Evolutionary conservation across 2,888 invertebrate species (phyloP).

Genomic region (Helicoverpa assulta): DNA sequence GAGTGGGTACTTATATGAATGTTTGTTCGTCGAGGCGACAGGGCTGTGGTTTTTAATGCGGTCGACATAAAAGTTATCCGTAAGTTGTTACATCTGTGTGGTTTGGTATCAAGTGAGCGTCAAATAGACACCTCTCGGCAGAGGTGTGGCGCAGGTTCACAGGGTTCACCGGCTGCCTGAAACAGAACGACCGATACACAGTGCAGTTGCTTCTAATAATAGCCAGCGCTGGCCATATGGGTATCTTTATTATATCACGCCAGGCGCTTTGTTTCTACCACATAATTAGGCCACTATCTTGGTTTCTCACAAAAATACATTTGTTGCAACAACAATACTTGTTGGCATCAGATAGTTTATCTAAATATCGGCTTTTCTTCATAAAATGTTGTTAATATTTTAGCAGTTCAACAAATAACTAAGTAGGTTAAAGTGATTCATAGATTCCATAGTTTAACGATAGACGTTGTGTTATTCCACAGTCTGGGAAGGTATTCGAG

Average conservation of each 20-base stretch:
- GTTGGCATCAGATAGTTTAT: constrained; percentile 31
- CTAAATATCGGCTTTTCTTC: constrained; percentile 35
- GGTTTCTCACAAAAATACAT: constrained; percentile 20
- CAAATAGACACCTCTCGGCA: constrained; percentile 51
- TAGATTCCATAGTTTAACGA: constrained; percentile 61
- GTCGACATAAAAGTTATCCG: constrained; percentile 51
- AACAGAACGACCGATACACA: constrained; percentile 70
- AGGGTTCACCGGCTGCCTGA: constrained; percentile 69
- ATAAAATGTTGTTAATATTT: constrained; percentile 34
- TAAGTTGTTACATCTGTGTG: constrained; percentile 41
- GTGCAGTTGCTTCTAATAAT: constrained; percentile 77
- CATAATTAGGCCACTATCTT: constrained; percentile 43
- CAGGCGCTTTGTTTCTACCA: constrained; percentile 52
- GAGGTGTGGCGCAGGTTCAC: constrained; percentile 46
- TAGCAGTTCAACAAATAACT: constrained; percentile 22
- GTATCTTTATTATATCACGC: constrained; percentile 50
- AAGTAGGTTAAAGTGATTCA: constrained; percentile 60
- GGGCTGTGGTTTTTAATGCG: constrained; percentile 55
- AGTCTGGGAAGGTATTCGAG: constrained; percentile 55
- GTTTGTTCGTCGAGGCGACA: constrained; percentile 34
- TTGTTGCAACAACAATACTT: constrained; percentile 14
- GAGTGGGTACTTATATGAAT: constrained; percentile 38
- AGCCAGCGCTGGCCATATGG: constrained; percentile 71
- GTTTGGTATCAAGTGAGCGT: constrained; percentile 49
- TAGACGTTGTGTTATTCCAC: constrained; percentile 55